Base-by-base conservation (phyloP, 2,797 vertebrate genomes). In the Enteromius treurensis region DNA sequence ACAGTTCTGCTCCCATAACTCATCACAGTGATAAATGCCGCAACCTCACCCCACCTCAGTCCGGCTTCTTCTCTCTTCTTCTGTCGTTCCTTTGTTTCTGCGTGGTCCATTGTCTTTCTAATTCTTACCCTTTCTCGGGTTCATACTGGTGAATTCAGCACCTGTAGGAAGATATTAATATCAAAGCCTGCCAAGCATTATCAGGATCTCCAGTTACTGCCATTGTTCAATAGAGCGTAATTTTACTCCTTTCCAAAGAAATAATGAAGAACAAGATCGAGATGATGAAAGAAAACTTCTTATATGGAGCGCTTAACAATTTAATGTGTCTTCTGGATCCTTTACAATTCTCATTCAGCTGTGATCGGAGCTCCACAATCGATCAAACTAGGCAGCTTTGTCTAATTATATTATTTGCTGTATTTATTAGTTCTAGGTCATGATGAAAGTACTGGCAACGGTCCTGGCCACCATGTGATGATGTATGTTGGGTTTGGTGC, bases 191-290 rank as follows among this genome's bases (percentile, higher is more conserved):
- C 82, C 85, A 84, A 86, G 85, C 83, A 81, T 85, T 88, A 86
- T 88, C 79, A 81, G 82, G 74, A 84, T 80, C 84, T 81, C 64
- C 71, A 64, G 80, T 89, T 87, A 86, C 87, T 71, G 81, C 73
- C 82, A 88, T 89, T 83, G 85, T 87, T 87, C 85, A 85, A 89
- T 83, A 78, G 77, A 80, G 79, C 67, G 81, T 87, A 88, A 88
- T 88, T 87, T 86, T 87, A 87, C 77, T 77, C 86, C 80, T 85
- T 84, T 87, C 80, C 67, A 83, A 86, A 90, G 75, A 83, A 87
- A 88, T 90, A 84, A 88, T 89, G 77, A 85, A 84, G 85, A 88
- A 88, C 84, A 88, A 76, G 86, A 89, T 87, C 84, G 87, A 86
- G 87, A 83, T 88, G 87, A 84, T 88, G 81, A 88, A 90, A 82